Conservation (phyloP, 2,888 invertebrate genomes). For the Drosophila formosana region DNA sequence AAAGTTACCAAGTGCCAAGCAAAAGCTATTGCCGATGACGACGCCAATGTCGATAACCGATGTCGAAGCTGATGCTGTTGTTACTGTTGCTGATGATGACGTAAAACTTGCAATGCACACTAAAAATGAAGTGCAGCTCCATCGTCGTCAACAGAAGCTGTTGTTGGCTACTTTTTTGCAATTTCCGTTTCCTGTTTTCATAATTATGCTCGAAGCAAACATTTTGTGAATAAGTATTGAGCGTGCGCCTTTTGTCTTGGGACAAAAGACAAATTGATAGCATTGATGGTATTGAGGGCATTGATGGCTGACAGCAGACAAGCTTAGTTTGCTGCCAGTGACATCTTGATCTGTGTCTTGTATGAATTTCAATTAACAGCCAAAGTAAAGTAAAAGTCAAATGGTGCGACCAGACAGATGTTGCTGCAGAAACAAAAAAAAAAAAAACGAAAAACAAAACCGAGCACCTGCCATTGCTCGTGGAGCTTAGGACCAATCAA, state of each 20-base stretch:
- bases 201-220: slow-evolving; percentile 63
- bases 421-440: slow-evolving; percentile 8
- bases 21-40: slow-evolving; percentile 54
- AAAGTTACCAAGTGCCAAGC: slow-evolving; percentile 71
- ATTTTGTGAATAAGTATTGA: slow-evolving; percentile 60
- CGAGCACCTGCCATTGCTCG: slow-evolving; percentile 40
- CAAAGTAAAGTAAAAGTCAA: slow-evolving; percentile 63
- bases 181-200: slow-evolving; percentile 56
- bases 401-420: slow-evolving; percentile 48
- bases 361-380: slow-evolving; percentile 76
- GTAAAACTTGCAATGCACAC: slow-evolving; percentile 64
- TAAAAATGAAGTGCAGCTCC: slow-evolving; percentile 64
- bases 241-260: slow-evolving; percentile 46
- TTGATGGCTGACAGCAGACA: slow-evolving; percentile 29
- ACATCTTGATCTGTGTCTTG: slow-evolving; percentile 72
- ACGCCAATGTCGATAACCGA: slow-evolving; percentile 22
- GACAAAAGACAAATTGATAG: slow-evolving; percentile 28
- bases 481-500: slow-evolving; percentile 73
- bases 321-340: slow-evolving; percentile 40
- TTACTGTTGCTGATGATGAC: slow-evolving; percentile 30
- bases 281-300: slow-evolving; percentile 31
- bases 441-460: slow-evolving; percentile 23
- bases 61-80: slow-evolving; percentile 22
- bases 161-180: slow-evolving; percentile 50
- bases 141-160: slow-evolving; percentile 37